phyloP scores from a whole-genome alignment of 2,113 vertebrate species.

The Callospermophilus lateralis region DNA sequence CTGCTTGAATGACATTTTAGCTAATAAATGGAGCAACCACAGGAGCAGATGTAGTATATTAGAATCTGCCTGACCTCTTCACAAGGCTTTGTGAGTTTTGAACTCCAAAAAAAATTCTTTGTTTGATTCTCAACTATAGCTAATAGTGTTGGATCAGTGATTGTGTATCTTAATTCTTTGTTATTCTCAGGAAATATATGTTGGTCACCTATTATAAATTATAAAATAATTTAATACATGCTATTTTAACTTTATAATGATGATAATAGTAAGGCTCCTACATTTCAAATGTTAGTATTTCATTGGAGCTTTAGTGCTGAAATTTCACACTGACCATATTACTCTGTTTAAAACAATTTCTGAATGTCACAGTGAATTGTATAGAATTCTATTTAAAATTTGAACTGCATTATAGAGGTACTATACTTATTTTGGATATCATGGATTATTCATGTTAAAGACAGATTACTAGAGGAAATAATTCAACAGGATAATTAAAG shows the following conservation, averaged over 20 bases:
- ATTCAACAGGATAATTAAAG: constrained; percentile 39
- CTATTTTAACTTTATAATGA: constrained; percentile 44
- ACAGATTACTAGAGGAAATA: constrained; percentile 54
- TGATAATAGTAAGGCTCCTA: neutral
- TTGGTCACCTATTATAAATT: constrained; percentile 37
- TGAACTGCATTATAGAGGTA: constrained; percentile 1
- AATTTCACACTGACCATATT: constrained; percentile 11
- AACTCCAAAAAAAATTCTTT: constrained; percentile 60
- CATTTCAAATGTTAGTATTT: constrained; percentile 30
- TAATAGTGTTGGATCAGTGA: constrained; percentile 27
- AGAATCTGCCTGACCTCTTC: constrained; percentile 66
- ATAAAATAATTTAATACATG: neutral
- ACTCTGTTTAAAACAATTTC: constrained; percentile 29
- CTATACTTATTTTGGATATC: neutral
- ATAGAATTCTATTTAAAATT: constrained; percentile 13
- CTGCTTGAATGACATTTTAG: constrained; percentile 72
- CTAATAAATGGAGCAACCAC: constrained; percentile 61
- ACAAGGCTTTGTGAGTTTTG: constrained; percentile 54
- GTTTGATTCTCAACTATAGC: constrained; percentile 55
- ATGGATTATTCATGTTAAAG: neutral
- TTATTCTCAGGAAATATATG: constrained; percentile 25
- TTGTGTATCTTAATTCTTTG: constrained; percentile 37
- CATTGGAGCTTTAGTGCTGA: neutral
- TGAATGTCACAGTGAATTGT: neutral
- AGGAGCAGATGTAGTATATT: constrained; percentile 66